Conservation (phyloP, 2,797 vertebrate species). For the Odontamblyopus lacepedii region DNA sequence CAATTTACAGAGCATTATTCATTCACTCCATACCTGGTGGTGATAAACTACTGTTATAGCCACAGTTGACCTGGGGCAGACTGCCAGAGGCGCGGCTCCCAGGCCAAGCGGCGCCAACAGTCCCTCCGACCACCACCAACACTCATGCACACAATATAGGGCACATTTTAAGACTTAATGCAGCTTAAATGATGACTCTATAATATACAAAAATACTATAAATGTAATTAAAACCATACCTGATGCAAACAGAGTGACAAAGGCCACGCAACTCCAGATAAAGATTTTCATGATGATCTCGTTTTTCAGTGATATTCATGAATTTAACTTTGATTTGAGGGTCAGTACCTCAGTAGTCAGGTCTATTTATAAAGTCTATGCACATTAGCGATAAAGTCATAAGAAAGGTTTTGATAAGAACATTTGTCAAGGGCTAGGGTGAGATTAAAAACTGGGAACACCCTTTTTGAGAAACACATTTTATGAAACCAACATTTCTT, state of each 20-base stretch:
- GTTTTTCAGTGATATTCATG: too few species aligned
- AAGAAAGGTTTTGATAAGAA: not conserved
- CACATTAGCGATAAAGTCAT: not conserved
- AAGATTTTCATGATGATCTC: slow-evolving; percentile 24
- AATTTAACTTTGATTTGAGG: not conserved
- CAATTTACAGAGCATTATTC: too few species aligned
- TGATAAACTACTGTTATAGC: too few species aligned
- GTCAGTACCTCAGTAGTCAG: not conserved
- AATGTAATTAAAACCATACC: slow-evolving; percentile 22
- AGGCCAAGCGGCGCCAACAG: too few species aligned
- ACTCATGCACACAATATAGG: too few species aligned
- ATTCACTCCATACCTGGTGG: too few species aligned
- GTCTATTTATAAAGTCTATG: not conserved
- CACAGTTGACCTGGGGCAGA: too few species aligned
- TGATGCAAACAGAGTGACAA: slow-evolving; percentile 36
- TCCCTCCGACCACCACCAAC: too few species aligned
- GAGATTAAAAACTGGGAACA: not conserved
- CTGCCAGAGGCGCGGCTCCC: too few species aligned
- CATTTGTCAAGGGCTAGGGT: not conserved
- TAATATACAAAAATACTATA: not conserved
- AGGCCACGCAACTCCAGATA: slow-evolving; percentile 36
- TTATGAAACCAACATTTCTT: not conserved
- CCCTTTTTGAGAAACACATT: not conserved
- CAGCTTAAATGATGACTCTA: not conserved
- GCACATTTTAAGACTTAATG: not conserved